Evolutionary conservation across 2,888 invertebrate genomes (phyloP), one percentile per base, ranked within the genome.

Genomic region (Caenorhabditis parvicauda): DNA sequence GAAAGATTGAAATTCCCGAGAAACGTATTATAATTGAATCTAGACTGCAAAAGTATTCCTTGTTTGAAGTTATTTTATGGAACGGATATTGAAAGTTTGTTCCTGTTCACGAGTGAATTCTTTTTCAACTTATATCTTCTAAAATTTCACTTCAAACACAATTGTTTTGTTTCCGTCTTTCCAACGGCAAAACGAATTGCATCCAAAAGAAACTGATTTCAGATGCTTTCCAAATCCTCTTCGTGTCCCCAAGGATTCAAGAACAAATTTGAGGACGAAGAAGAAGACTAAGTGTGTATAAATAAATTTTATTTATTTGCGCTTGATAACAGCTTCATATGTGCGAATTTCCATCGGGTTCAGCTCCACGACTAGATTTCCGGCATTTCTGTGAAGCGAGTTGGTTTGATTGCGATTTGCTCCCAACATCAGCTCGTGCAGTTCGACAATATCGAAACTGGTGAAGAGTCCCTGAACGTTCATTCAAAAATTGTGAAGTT

Each of bases 201-300:
- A n/a, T n/a, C n/a, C n/a, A n/a, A n/a, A n/a, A n/a, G n/a, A n/a
- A n/a, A n/a, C n/a, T n/a, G 9, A 12, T 56, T 67, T 58, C 51
- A 75, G 72, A 63, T 74, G 47, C 64, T 76, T n/a, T 53, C 73
- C 7, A 76, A 72, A 47, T 72, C 70, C 47, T 57, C 65, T 25
- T 73, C 73, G 44, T 76, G 75, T 39, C 76, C 74, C 1, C 75
- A 75, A 58, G 74, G 75, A 21, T 75, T 76, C 58, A 64, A 71
- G 19, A 58, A 61, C 22, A 67, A 63, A 27, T 52, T 65, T 12
- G 62, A 60, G 5, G 55, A 57, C 7, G 65, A 39, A 39, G 6
- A 39, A 39, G n/a, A 39, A 39, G 19, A 39, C 39, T n/a, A 39
- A 5, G n/a, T 17, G n/a, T 9, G 6, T 17, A 17, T 5, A 39